Base-by-base conservation (phyloP, 2,888 invertebrate species). In the Euplexia lucipara region DNA sequence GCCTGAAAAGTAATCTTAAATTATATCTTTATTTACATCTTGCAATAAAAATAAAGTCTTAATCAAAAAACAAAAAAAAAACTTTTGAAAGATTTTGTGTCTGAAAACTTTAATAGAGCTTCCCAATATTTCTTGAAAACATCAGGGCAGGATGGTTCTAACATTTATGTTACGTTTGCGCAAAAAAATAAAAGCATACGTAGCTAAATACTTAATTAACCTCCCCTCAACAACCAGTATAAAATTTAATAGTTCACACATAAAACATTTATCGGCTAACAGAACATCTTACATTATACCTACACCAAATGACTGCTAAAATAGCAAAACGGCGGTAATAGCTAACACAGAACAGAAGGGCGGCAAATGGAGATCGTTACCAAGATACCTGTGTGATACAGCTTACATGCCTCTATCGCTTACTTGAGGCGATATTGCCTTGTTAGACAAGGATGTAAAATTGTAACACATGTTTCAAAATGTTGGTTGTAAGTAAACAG, bases 271-370 rank as follows among this genome's bases (percentile, higher is more conserved):
- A 48, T 14, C 16, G 8, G 14, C 2, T 9, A 48, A 8, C 35
- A 47, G 4, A 56, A 14, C 44, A 3, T 53, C 44, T 39, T 16
- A 3, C 44, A 49, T 35, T 16, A 64, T 61, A 47, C 47, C 39
- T n/a, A 63, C 51, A 51, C 20, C 14, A 51, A 35, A 44, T 51
- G 39, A 26, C 18, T 48, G 32, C 14, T 42, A 35, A 35, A 54
- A n/a, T 10, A 22, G n/a, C 35, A 42, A 42, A 41, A 26, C 47
- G 75, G 84, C 84, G 76, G 83, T 78, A 79, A 81, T 68, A 63
- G 70, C 76, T 78, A 83, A 83, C 78, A 26, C 56, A 72, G 71
- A 67, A 71, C 63, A 70, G 48, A 77, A 73, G 71, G 74, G 65
- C 73, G 78, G 79, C 52, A 76, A 78, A 61, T 63, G 70, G 64